These are phyloP conservation scores for Sardina pilchardus DNA, from an alignment of 2,113 vertebrate species.

Conservation along the genomic window DNA sequence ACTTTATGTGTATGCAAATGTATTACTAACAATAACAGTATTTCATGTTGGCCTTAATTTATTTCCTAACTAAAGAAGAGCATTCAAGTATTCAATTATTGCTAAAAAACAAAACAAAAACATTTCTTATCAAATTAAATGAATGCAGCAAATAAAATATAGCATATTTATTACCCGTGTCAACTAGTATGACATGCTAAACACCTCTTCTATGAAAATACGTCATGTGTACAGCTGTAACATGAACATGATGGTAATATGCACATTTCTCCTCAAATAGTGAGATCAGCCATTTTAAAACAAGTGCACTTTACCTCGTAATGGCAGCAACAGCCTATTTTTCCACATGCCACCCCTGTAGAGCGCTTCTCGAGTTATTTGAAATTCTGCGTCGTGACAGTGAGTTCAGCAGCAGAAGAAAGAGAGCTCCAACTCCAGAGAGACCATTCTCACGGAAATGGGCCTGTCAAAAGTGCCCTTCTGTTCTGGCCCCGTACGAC, in stretches of 20 bases:
- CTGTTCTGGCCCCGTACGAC: background rate
- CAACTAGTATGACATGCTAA: background rate
- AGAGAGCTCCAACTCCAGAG: background rate
- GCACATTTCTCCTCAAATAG: background rate
- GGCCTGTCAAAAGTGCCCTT: background rate
- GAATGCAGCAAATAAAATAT: background rate
- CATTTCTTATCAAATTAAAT: background rate
- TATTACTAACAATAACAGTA: background rate
- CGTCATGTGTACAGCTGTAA: background rate
- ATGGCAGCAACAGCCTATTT: background rate
- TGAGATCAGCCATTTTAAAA: background rate
- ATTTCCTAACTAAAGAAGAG: background rate
- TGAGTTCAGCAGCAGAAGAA: background rate
- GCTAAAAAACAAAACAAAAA: too few species aligned
- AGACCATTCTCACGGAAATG: background rate
- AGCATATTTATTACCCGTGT: background rate
- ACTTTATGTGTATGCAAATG: background rate
- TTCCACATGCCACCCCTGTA: background rate
- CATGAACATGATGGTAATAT: too few species aligned
- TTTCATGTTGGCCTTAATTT: background rate
- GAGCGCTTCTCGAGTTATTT: background rate
- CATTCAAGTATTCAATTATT: background rate
- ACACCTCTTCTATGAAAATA: background rate
- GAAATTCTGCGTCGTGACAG: background rate
- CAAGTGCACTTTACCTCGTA: background rate